Percentiles rank a stretch among this genome's conserved stretches.
phyloP scores from a whole-genome alignment of 2,888 invertebrate genomes.

The Leucophenga montana region DNA sequence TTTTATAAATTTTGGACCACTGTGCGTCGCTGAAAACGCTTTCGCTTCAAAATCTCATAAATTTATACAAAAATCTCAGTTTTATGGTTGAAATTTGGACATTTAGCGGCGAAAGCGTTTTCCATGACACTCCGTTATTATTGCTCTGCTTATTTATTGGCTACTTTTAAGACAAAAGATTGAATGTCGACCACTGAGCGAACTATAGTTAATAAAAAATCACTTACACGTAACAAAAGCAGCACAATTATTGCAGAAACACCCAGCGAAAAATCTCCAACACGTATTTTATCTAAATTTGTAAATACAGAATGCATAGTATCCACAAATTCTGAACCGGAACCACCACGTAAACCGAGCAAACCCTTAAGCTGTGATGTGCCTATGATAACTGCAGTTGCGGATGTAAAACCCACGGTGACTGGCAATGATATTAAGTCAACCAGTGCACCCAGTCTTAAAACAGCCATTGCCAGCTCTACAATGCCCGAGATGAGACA shows the following conservation, averaged over 20 bases:
- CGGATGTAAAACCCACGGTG: slow-evolving; percentile 91
- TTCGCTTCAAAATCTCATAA: too few relatives aligned
- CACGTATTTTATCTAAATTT: slow-evolving; percentile 80
- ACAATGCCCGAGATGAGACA: slow-evolving; percentile 88
- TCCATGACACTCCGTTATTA: too few relatives aligned
- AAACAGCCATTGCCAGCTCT: slow-evolving; percentile 85
- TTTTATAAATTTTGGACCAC: too few relatives aligned
- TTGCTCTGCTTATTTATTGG: too few relatives aligned
- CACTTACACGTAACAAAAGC: slow-evolving; percentile 83
- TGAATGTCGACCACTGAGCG: too few relatives aligned
- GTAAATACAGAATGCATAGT: slow-evolving; percentile 81
- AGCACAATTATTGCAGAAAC: slow-evolving; percentile 82
- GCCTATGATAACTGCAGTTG: slow-evolving; percentile 91
- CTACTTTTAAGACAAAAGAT: too few relatives aligned
- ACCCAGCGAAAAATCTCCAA: slow-evolving; percentile 83
- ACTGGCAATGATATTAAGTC: slow-evolving; percentile 93
- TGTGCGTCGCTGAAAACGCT: too few relatives aligned
- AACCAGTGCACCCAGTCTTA: slow-evolving; percentile 88
- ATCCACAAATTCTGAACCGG: slow-evolving; percentile 82
- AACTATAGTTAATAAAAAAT: not conserved
- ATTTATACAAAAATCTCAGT: too few relatives aligned
- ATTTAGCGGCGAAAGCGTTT: too few relatives aligned
- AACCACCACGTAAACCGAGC: slow-evolving; percentile 82
- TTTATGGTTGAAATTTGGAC: too few relatives aligned
- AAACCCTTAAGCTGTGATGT: slow-evolving; percentile 87